phyloP scores from a whole-genome alignment of 2,888 invertebrate genomes.

The Anagyrus pseudococci region DNA sequence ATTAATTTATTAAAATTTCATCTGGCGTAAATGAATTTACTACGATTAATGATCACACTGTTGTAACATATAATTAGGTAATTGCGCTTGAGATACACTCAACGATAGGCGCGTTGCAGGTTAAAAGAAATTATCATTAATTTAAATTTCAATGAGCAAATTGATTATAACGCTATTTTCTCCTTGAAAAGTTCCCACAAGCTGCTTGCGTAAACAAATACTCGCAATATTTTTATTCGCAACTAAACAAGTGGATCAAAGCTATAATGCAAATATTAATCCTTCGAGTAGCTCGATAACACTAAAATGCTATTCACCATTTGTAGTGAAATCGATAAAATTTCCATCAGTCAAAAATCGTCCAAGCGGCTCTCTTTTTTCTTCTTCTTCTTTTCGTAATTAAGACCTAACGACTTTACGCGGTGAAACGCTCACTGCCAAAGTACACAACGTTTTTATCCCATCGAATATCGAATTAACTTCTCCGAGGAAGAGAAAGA shows the following conservation, averaged over 20 bases:
- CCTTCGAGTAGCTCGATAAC: no score
- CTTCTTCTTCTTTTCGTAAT: conserved; percentile 21
- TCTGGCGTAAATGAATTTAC: no score
- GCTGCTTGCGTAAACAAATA: no score
- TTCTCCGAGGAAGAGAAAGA: conserved; percentile 7
- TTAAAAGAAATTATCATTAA: conserved; percentile 22
- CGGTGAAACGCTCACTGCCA: conserved; percentile 5
- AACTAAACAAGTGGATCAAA: no score
- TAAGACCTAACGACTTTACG: conserved; percentile 29
- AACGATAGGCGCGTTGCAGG: no score
- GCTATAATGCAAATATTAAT: no score
- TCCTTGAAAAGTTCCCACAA: no score
- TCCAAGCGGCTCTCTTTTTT: conserved; percentile 25
- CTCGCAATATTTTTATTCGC: no score
- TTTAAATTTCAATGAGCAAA: conserved; percentile 26
- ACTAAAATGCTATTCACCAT: no score
- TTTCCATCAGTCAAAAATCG: conserved; percentile 33
- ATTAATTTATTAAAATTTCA: no score
- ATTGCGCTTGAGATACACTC: no score
- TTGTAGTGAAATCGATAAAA: conserved; percentile 27
- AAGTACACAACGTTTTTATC: conserved; percentile 36
- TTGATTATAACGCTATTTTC: no score
- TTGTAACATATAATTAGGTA: conserved; percentile 7
- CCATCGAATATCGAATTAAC: conserved; percentile 39
- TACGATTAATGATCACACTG: conserved; percentile 13